A percentile compares a stretch with the other conserved stretches of the same genome.
Evolutionary conservation across 2,113 vertebrate genomes (phyloP).

Genomic region (Oryzias melastigma): DNA sequence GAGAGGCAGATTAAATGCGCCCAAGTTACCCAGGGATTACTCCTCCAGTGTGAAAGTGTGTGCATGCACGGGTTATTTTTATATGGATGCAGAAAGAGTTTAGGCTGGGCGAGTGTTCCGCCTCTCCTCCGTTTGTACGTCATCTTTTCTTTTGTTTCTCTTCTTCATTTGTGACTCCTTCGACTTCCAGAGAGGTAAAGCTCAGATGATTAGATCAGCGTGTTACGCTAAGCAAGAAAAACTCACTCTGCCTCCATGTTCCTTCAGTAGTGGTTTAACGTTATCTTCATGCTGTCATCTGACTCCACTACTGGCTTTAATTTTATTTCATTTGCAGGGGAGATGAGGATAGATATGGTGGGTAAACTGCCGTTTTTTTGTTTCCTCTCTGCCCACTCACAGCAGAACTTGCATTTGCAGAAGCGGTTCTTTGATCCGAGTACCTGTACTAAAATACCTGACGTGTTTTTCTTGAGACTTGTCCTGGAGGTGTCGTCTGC

Average conservation of each 20-base stretch:
- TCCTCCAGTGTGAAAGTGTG: conserved; percentile 27
- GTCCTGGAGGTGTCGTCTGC: conserved; percentile 52
- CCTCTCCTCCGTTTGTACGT: conserved; percentile 45
- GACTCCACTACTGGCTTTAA: conserved; percentile 52
- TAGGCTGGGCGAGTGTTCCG: conserved; percentile 40
- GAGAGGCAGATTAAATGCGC: conserved; percentile 67
- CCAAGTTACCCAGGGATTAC: conserved; percentile 57
- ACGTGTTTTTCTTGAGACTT: conserved; percentile 50
- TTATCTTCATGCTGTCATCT: conserved; percentile 56
- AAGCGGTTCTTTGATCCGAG: conserved; percentile 40
- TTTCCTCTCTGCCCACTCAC: conserved; percentile 14
- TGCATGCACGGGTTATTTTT: conserved; percentile 52
- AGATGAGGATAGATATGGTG: conserved; percentile 28
- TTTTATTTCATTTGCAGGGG: conserved; percentile 44
- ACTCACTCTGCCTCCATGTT: conserved; percentile 24
- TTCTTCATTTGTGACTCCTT: conserved; percentile 27
- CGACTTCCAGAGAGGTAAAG: conserved; percentile 32
- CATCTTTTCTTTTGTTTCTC: conserved; percentile 29
- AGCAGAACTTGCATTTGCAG: conserved; percentile 9
- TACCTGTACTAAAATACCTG: conserved; percentile 53
- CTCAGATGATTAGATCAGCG: conserved; percentile 53
- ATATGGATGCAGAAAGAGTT: conserved; percentile 26
- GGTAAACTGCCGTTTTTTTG: conserved; percentile 3
- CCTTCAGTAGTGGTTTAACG: conserved; percentile 30
- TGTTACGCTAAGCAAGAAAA: conserved; percentile 48